Percentiles rank a stretch among this genome's conserved stretches.
These are phyloP conservation scores for Cariama cristata DNA, from an alignment of 2,113 vertebrate species.

Conservation along the genomic window DNA sequence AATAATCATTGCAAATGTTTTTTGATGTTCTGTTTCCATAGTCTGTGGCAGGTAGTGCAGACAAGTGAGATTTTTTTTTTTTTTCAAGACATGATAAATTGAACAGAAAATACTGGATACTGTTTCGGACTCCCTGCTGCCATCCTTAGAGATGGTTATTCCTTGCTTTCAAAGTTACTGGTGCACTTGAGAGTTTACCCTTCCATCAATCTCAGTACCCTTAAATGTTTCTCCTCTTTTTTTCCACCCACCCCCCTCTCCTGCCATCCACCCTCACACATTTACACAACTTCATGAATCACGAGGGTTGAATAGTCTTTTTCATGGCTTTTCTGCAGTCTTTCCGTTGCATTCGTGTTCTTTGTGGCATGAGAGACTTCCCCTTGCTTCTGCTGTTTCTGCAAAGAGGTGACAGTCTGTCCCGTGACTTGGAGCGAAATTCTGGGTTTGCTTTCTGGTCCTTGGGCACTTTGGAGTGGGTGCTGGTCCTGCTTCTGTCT, in stretches of 20 bases:
- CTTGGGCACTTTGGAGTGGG: background rate
- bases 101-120: background rate
- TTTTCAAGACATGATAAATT: background rate
- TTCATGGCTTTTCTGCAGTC: background rate
- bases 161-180: background rate
- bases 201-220: background rate
- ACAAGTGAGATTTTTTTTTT: background rate
- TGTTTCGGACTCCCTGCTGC: background rate
- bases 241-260: too few species aligned
- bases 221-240: background rate
- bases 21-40: background rate
- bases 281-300: background rate
- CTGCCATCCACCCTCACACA: background rate
- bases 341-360: background rate
- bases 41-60: background rate
- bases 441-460: background rate
- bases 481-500: background rate
- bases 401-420: background rate
- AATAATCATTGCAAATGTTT: background rate
- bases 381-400: rapidly evolving
- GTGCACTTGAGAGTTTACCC: background rate
- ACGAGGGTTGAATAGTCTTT: background rate
- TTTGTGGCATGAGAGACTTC: background rate
- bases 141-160: background rate
- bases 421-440: rapidly evolving